Percentiles rank a stretch among this genome's conserved stretches.
phyloP scores from a whole-genome alignment of 2,888 invertebrate species.

The Hecatera dysodea region DNA sequence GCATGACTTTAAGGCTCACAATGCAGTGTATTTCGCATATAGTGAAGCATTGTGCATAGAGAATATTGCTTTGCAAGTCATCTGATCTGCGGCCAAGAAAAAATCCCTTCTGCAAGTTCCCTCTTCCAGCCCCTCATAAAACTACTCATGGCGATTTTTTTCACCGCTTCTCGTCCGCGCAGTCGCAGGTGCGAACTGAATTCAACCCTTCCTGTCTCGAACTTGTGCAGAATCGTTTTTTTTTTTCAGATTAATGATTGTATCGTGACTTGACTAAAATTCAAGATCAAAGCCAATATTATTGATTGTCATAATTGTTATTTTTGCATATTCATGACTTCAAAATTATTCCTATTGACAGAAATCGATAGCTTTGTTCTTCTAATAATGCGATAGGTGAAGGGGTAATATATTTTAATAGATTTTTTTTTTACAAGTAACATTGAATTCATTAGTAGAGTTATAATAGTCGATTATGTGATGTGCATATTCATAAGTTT shows the following conservation, averaged over 20 bases:
- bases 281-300: conserved; percentile 82
- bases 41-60: not conserved
- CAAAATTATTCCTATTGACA: conserved; percentile 61
- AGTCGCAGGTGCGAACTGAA: conserved; percentile 55
- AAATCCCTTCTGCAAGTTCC: not conserved
- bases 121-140: not conserved
- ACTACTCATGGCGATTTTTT: not conserved
- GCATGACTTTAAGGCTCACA: too few relatives aligned
- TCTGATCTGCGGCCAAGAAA: not conserved
- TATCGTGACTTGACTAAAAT: conserved; percentile 77
- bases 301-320: conserved; percentile 86
- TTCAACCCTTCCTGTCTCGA: conserved; percentile 48
- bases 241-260: conserved; percentile 71
- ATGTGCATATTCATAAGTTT: conserved; percentile 85
- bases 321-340: conserved; percentile 88
- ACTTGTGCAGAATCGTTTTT: conserved; percentile 36
- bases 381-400: conserved; percentile 50
- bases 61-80: not conserved
- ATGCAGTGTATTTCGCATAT: too few relatives aligned
- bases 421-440: conserved; percentile 70
- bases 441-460: conserved; percentile 54
- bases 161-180: not conserved
- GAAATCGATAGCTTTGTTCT: conserved; percentile 62
- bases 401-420: conserved; percentile 66
- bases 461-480: conserved; percentile 47